Percentiles rank a stretch among this genome's conserved stretches.
These are phyloP conservation scores for Graptemys geographica DNA, from an alignment of 2,797 vertebrate species.

Conservation along the genomic window DNA sequence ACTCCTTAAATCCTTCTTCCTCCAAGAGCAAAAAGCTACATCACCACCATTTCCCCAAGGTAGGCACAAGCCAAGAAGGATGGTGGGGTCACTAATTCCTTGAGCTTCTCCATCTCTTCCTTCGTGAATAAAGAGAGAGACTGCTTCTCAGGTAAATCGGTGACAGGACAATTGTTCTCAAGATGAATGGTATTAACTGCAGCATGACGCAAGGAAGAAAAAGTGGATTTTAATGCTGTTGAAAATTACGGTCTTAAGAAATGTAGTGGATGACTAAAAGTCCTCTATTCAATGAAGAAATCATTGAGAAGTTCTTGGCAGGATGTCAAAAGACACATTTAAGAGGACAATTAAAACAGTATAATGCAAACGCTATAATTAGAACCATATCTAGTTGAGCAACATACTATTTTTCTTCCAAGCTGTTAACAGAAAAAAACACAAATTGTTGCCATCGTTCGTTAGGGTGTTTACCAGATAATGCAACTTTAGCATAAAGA, in stretches of 20 bases:
- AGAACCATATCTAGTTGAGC: slow-evolving; percentile 81
- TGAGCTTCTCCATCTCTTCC: slow-evolving; percentile 14
- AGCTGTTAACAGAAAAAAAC: slow-evolving; percentile 71
- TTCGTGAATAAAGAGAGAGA: background rate
- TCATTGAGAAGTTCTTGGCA: slow-evolving; percentile 80
- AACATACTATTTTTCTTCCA: slow-evolving; percentile 76
- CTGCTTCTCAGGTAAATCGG: slow-evolving; percentile 39
- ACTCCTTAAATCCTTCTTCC: slow-evolving; percentile 62
- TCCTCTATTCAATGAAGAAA: slow-evolving; percentile 78
- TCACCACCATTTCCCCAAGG: slow-evolving; percentile 1
- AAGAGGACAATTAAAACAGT: slow-evolving; percentile 83
- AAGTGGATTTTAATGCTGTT: slow-evolving; percentile 74
- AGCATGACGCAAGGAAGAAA: slow-evolving; percentile 52
- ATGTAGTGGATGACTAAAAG: slow-evolving; percentile 73
- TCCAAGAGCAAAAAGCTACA: slow-evolving; percentile 24
- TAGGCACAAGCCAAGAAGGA: slow-evolving; percentile 30
- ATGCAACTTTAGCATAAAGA: slow-evolving; percentile 51
- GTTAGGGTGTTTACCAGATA: slow-evolving; percentile 63
- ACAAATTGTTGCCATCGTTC: slow-evolving; percentile 70
- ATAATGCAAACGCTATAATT: slow-evolving; percentile 82
- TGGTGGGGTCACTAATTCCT: slow-evolving; percentile 17
- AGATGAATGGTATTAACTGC: slow-evolving; percentile 67
- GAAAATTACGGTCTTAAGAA: slow-evolving; percentile 77
- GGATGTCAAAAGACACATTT: slow-evolving; percentile 79
- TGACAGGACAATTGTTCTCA: slow-evolving; percentile 57